Evolutionary conservation across 1,140 invertebrate species (phyloP).

Genomic region (Luehdorfia chinensis): DNA sequence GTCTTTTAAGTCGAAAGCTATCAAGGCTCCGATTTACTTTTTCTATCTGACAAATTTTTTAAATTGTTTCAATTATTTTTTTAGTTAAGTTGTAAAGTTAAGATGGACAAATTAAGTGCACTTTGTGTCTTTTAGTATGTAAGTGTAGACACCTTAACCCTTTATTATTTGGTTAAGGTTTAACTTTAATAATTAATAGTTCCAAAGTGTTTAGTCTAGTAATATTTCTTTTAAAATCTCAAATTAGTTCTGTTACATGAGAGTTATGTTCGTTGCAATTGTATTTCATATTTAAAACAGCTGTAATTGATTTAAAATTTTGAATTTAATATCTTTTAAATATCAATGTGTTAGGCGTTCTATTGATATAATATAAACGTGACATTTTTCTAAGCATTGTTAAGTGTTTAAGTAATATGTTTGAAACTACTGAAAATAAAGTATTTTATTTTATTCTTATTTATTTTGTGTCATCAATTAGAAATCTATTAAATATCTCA

Average conservation of each 20-base stretch:
- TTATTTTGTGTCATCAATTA: no score
- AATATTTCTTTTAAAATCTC: not conserved
- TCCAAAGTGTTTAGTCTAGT: not conserved
- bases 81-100: not conserved
- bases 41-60: no score
- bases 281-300: no score
- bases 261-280: no score
- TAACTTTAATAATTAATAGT: not conserved
- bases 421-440: conserved; percentile 10
- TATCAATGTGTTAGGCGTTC: no score
- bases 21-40: no score
- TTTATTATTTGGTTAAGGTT: not conserved
- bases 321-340: no score
- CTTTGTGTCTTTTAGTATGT: conserved; percentile 4
- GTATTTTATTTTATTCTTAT: conserved; percentile 3
- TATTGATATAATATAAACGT: conserved; percentile 1
- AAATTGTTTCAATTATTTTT: no score
- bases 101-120: conserved; percentile 6
- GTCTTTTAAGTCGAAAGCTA: no score
- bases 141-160: not conserved
- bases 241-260: not conserved
- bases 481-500: no score
- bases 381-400: conserved; percentile 4
- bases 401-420: conserved; percentile 12
- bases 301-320: no score